Base-by-base conservation (phyloP, 2,888 invertebrate genomes). In the Psylliodes chrysocephalus region DNA sequence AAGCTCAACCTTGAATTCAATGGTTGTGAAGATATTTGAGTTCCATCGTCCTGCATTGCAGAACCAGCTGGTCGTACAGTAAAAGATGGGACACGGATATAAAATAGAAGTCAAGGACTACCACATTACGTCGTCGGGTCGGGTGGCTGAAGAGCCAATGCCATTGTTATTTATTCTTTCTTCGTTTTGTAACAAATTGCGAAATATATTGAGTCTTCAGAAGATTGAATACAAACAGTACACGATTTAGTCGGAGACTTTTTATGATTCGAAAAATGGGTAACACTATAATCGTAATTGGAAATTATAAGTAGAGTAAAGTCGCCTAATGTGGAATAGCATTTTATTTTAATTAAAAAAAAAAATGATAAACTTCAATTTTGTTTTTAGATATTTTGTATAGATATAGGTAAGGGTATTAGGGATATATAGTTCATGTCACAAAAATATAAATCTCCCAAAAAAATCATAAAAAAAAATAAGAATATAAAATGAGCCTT, bases 51-150 rank as follows among this genome's bases (percentile, higher is more conserved):
- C 69, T 66, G 67, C 65, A 67, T 46, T 35, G 35, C 57, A 25
- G 28, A 52, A 66, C 69, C 68, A 68, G 66, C 69, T 69, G 69
- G 67, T 66, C 53, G 69, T 61, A 67, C 62, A 64, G 67, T 72
- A 72, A 73, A 74, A 77, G 75, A 76, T 76, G 77, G 75, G 75
- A 76, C 77, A 73, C 75, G 77, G 77, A 77, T 77, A 75, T 77
- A 71, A 73, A 71, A 75, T 76, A 72, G 71, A 64, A 77, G 75
- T 77, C 77, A 77, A 77, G 77, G 77, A 73, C 75, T 75, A 75
- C 77, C 71, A 75, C 74, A 71, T 73, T 73, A 73, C 75, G 63
- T 56, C 56, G 49, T 12, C 14, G 46, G 14, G 22, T 46, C 19
- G 19, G 14, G 46, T 63, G 33, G 60, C 44, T 56, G 63, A 46